A percentile compares a stretch with the other conserved stretches of the same genome.
Conservation (phyloP, 2,113 vertebrate species). For the Podiceps cristatus region DNA sequence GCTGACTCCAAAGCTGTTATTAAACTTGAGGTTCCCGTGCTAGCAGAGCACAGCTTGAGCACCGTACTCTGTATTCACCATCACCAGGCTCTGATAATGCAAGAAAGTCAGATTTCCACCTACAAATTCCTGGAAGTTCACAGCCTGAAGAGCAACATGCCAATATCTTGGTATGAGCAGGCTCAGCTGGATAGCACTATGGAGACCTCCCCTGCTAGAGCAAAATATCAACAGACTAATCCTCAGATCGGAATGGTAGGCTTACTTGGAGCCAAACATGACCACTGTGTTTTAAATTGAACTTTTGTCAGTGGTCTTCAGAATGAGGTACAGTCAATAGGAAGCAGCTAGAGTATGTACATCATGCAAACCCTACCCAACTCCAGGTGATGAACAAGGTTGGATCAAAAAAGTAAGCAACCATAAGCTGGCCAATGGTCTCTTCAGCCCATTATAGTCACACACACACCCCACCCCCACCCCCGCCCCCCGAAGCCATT, state of each 20-base stretch:
- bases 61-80: not conserved
- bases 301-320: not conserved
- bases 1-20: constrained; percentile 24
- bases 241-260: not conserved
- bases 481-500: no score
- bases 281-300: not conserved
- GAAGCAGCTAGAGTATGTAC: not conserved
- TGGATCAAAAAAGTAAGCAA: not conserved
- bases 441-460: not conserved
- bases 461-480: no score
- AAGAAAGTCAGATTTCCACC: not conserved
- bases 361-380: not conserved
- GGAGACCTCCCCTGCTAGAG: not conserved
- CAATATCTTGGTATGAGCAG: not conserved
- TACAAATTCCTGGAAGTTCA: constrained; percentile 3
- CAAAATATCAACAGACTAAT: not conserved
- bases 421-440: not conserved
- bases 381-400: not conserved
- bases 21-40: not conserved
- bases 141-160: not conserved
- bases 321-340: not conserved
- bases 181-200: not conserved
- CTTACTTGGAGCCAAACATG: not conserved
- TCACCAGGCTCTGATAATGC: not conserved
- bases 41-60: constrained; percentile 12